A percentile compares a stretch with the other conserved stretches of the same genome.
phyloP scores from a whole-genome alignment of 2,113 vertebrate species.

The Tauraco erythrolophus region DNA sequence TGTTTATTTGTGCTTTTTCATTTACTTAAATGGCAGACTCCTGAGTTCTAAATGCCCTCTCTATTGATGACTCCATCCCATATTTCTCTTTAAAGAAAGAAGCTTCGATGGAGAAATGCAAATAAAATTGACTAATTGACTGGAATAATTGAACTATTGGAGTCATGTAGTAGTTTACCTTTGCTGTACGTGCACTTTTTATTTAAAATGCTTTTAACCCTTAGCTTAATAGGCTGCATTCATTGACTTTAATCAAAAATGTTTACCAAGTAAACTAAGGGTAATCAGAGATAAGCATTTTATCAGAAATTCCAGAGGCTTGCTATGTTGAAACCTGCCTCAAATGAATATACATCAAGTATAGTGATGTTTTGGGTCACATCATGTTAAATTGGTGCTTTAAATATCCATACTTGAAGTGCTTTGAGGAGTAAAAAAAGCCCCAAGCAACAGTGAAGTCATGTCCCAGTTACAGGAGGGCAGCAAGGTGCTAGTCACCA shows the following conservation, averaged over 20 bases:
- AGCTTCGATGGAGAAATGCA: conserved; percentile 88
- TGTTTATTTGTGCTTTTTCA: conserved; percentile 90
- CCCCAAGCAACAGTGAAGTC: background rate
- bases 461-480: background rate
- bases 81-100: conserved; percentile 89
- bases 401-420: background rate
- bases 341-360: background rate
- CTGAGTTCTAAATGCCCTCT: conserved; percentile 84
- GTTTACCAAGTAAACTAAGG: conserved; percentile 59
- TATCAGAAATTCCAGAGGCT: conserved; percentile 40
- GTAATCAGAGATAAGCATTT: conserved; percentile 35
- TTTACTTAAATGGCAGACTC: conserved; percentile 88
- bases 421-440: background rate
- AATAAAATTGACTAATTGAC: conserved; percentile 83
- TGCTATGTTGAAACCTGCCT: background rate
- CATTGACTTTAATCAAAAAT: conserved; percentile 75
- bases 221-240: conserved; percentile 81
- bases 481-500: background rate
- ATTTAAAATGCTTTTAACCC: conserved; percentile 78
- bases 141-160: conserved; percentile 79
- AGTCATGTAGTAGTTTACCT: conserved; percentile 77
- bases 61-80: conserved; percentile 86
- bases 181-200: conserved; percentile 82
- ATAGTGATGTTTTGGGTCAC: background rate
- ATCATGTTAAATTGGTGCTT: background rate